Percentiles rank a stretch among this genome's conserved stretches.
Conservation (phyloP, 2,797 vertebrate species). For the Jordanella pulchra region DNA sequence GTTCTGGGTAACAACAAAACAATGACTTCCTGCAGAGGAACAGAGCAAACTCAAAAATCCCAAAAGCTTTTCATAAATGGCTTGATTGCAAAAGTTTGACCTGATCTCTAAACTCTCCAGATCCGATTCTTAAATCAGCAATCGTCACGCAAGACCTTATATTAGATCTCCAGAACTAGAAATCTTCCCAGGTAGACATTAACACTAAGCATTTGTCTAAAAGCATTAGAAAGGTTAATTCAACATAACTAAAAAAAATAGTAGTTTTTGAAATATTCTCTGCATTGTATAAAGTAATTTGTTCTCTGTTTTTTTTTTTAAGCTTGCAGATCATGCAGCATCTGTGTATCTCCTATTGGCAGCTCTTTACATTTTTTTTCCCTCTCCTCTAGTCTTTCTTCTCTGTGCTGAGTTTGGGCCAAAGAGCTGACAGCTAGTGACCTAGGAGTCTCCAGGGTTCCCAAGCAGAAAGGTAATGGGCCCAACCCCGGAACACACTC, state of each 20-base stretch:
- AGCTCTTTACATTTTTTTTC: slow-evolving; percentile 9
- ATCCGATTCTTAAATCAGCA: not conserved
- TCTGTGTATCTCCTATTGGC: slow-evolving; percentile 27
- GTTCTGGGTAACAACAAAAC: not conserved
- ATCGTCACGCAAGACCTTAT: not conserved
- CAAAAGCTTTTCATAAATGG: not conserved
- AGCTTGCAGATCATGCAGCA: not conserved
- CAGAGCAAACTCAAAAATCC: not conserved
- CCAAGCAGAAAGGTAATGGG: slow-evolving; percentile 77
- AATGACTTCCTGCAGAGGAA: not conserved
- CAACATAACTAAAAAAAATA: not conserved
- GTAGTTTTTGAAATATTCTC: not conserved
- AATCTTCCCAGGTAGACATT: not conserved
- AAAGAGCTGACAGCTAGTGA: slow-evolving; percentile 74
- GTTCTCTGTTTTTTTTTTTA: slow-evolving; percentile 21
- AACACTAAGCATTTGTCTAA: not conserved
- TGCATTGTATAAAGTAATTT: slow-evolving; percentile 15
- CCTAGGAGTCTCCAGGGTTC: slow-evolving; percentile 71
- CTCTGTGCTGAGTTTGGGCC: slow-evolving; percentile 59
- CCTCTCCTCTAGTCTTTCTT: slow-evolving; percentile 21
- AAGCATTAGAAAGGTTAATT: not conserved
- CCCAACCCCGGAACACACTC: slow-evolving; percentile 72
- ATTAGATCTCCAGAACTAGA: not conserved
- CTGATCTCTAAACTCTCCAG: not conserved
- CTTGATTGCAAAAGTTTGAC: not conserved